A percentile compares a stretch with the other conserved stretches of the same genome.
These are phyloP conservation scores for Drosophila mimica DNA, from an alignment of 2,888 invertebrate species.

Conservation along the genomic window DNA sequence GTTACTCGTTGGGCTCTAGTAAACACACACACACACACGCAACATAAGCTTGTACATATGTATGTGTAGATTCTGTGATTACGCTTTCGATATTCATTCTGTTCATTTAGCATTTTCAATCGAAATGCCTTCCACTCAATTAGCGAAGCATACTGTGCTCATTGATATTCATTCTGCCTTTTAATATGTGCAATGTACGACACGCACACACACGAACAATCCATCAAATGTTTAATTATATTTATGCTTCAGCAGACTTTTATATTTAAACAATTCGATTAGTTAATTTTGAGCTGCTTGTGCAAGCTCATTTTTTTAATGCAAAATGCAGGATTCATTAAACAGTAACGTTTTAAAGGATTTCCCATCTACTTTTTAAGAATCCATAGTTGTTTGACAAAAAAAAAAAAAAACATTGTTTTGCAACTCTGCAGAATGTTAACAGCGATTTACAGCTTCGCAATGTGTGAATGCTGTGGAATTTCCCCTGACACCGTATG, in stretches of 20 bases:
- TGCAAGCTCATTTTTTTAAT: too few relatives aligned
- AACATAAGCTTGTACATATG: neutral
- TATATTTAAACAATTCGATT: neutral
- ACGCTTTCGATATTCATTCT: constrained; percentile 24
- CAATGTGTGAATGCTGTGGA: neutral
- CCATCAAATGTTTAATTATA: neutral
- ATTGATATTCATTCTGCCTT: constrained; percentile 6
- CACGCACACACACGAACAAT: neutral
- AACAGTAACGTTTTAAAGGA: neutral
- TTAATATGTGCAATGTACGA: neutral
- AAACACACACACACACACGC: constrained; percentile 9
- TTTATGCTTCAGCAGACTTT: neutral
- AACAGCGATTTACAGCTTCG: neutral
- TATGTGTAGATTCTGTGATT: neutral
- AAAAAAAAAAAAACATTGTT: neutral
- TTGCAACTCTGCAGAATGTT: neutral
- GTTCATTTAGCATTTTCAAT: constrained; percentile 5
- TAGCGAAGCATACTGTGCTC: neutral
- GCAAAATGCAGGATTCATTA: neutral
- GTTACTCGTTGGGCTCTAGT: constrained; percentile 33
- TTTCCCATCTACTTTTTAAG: neutral
- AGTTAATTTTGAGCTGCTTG: neutral
- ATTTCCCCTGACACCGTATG: constrained; percentile 12
- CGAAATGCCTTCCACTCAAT: constrained; percentile 4
- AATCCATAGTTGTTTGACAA: neutral